Base-by-base conservation (phyloP, 2,113 vertebrate species). In the Collichthys lucidus region DNA sequence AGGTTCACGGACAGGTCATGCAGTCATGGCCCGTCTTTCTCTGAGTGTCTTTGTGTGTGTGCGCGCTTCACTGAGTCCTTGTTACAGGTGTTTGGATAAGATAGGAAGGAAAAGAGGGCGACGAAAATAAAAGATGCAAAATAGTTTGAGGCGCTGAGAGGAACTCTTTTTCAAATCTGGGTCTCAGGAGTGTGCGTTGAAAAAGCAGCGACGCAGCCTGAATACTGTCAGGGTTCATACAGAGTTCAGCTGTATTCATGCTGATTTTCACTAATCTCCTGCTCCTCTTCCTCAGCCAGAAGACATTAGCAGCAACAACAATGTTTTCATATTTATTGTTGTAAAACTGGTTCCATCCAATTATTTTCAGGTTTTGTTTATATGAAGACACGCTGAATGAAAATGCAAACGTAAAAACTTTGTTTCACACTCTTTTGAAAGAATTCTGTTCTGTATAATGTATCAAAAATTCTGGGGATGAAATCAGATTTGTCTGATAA, bases 41-140 rank as follows among this genome's bases (percentile, higher is more conserved):
- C 19, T 0, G 12, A 49, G 52, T n/a, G 40, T 77, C 24, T 82
- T 59, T 65, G 77, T 55, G 57, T 62, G 73, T 66, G 52, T 53
- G 59, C 35, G 67, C 72, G 56, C 61, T 57, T 44, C n/a, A 49
- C 17, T 2, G 57, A 77, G 40, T 49, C n/a, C 57, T 61, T 22
- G 22, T 85, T 77, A 82, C 88, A 91, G 88, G 91, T 92, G 91
- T 85, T 89, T 73, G 78, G 55, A 77, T 56, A n/a, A 86, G 85
- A 90, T 83, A 86, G 46, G 44, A 75, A 47, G 56, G 71, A 72
- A 70, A 29, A 35, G 15, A 52, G 35, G 12, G 26, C 66, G 69
- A 73, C 53, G 50, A 24, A 81, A 83, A 83, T 53, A 68, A 78
- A 69, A 78, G 46, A 84, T 77, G 85, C 80, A 66, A 85, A 91